Evolutionary conservation across 2,888 invertebrate genomes (phyloP).

Genomic region (Fabriciana adippe): DNA sequence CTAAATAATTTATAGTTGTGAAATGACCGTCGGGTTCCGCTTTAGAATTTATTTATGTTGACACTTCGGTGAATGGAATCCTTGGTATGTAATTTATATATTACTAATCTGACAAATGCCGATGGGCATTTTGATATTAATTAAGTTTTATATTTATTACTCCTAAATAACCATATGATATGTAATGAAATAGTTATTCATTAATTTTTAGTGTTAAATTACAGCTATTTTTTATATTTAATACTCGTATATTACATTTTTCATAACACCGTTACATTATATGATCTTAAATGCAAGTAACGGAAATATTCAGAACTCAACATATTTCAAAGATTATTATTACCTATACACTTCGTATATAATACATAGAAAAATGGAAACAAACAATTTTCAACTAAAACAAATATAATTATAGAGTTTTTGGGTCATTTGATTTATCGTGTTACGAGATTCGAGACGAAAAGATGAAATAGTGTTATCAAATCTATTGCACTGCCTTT

Average conservation of each 20-base stretch:
- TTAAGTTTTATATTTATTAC: neutral
- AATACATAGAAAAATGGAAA: too few relatives aligned
- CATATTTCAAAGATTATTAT: too few relatives aligned
- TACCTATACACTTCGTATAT: too few relatives aligned
- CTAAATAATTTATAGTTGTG: slow-evolving; percentile 38
- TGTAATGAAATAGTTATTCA: neutral
- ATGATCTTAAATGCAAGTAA: too few relatives aligned
- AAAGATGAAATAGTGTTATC: slow-evolving; percentile 9
- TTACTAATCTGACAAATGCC: slow-evolving; percentile 18
- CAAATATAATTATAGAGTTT: neutral
- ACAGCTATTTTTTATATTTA: too few relatives aligned
- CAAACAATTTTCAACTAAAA: neutral
- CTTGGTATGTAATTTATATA: slow-evolving; percentile 30
- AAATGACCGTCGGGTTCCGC: slow-evolving; percentile 34
- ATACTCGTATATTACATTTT: too few relatives aligned
- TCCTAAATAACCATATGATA: neutral
- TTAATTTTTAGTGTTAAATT: neutral
- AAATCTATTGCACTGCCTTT: slow-evolving; percentile 8
- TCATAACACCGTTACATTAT: too few relatives aligned
- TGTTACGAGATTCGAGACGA: neutral
- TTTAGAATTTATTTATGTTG: slow-evolving; percentile 29
- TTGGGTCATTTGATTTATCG: neutral
- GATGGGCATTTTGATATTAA: slow-evolving; percentile 12
- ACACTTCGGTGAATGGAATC: slow-evolving; percentile 24
- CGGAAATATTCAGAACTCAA: too few relatives aligned